Base-by-base conservation (phyloP, 2,113 vertebrate species). In the Tragelaphus buxtoni region DNA sequence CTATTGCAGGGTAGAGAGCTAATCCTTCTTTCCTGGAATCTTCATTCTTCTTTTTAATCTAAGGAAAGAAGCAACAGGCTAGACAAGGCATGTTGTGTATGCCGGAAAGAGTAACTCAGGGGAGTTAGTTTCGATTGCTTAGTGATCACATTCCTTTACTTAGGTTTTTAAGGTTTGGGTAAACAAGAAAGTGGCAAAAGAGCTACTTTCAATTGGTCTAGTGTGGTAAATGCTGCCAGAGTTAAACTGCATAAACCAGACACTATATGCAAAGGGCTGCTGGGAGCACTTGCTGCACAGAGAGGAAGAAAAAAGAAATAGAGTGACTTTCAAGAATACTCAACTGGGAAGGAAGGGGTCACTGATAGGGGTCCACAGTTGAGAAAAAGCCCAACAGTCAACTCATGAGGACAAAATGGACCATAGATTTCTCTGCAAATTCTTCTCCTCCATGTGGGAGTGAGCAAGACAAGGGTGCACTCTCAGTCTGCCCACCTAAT, bases 221-320 rank as follows among this genome's bases (percentile, higher is more conserved):
- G 8, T 7, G 61, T 45, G 76, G 39, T 30, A 45, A 53, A 61
- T 6, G 56, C 20, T 14, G 7, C 10, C 51, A 45, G 56, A 39
- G 30, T 22, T 10, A 49, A 88, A 32, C 61, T 3, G 2, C 30
- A 7, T 5, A 24, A 39, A 69, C 74, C 7, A 72, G 12, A 9
- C 3, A 0, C 26, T 28, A 26, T 24, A 22, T 0, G 1, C 4
- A 18, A 18, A 32, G 26, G 9, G 60, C 60, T 28, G 20, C 82
- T 53, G 83, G 53, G 28, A 24, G 17, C 30, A 13, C 17, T 26
- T 20, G 12, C 5, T 2, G 30, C 47, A 18, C 1, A 0, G 74
- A 45, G 18, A 49, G 17, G 24, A 53, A 24, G 45, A 16, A 20
- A 7, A 24, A 18, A 10, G 49, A 51, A 30, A 88, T 7, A 55